Conservation (phyloP, 2,113 vertebrate genomes). For the Rhineura floridana region DNA sequence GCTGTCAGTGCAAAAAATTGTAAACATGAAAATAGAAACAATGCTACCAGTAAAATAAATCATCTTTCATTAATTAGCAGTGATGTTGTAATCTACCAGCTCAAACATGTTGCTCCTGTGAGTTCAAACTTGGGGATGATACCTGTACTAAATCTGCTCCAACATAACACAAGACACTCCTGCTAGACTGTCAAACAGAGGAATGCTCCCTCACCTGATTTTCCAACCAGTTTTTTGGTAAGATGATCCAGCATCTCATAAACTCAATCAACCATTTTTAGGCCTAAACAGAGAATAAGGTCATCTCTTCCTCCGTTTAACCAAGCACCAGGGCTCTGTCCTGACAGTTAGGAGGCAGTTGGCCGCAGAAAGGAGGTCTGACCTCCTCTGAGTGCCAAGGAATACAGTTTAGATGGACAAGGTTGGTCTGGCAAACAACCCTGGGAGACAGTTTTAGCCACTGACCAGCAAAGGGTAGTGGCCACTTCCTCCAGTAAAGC, state of each 20-base stretch:
- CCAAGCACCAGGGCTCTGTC: conserved; percentile 60
- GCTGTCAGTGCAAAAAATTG: no score
- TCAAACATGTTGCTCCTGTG: not conserved
- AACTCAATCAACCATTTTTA: conserved; percentile 22
- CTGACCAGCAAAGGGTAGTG: conserved; percentile 66
- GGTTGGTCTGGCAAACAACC: conserved; percentile 52
- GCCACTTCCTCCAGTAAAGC: not conserved
- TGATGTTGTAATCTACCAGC: not conserved
- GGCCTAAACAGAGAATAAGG: conserved; percentile 29
- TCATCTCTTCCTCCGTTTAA: not conserved
- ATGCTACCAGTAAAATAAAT: no score
- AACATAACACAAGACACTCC: not conserved
- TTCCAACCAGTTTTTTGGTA: not conserved
- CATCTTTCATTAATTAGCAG: no score
- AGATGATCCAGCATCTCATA: not conserved
- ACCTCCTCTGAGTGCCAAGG: conserved; percentile 55
- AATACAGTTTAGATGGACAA: conserved; percentile 53
- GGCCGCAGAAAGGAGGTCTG: conserved; percentile 48
- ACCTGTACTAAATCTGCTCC: not conserved
- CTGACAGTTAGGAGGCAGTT: conserved; percentile 63
- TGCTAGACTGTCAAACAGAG: conserved; percentile 12
- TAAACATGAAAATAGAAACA: no score
- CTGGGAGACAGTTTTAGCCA: conserved; percentile 12
- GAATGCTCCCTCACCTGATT: not conserved
- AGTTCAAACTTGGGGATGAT: not conserved